Base-by-base conservation (phyloP, 1,140 invertebrate species). In the Chrysomallon squamiferum region DNA sequence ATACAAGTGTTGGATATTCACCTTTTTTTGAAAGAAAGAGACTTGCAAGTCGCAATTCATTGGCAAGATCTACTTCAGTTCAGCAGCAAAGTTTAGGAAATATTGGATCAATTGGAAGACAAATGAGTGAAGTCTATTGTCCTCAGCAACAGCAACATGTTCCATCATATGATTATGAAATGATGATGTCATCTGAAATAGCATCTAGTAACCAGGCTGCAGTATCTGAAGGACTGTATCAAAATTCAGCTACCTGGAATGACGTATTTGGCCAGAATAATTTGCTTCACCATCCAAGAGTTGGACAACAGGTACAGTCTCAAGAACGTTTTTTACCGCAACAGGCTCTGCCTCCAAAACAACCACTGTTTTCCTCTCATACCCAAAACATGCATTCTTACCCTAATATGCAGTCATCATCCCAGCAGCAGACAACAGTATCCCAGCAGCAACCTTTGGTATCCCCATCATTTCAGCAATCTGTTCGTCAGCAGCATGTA, bases 321-420 rank as follows among this genome's bases (percentile, higher is more conserved):
- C 35, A 54, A 15, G 58, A 69, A 41, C 18, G 38, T 9, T 29
- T 38, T 11, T 58, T 52, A 13, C 25, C 33, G n/a, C 60, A 57
- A 29, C 20, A 33, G 25, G 32, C 18, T 13, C n/a, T 30, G 7
- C 7, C 43, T 4, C 22, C 20, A 9, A 0, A 43, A 38, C 6
- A 38, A 38, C 35, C 35, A 38, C 6, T 38, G 6, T 15, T 38
- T 38, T n/a, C 11, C 5, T 5, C 27, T 43, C 11, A 27, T 3
- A 15, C 11, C 30, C 9, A 47, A 43, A 3, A n/a, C 66, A 22
- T 47, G 22, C 52, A 38, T 38, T 38, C 35, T 7, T 38, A 38
- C 35, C 35, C 5, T 5, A 5, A 38, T 38, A 38, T 32, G 20
- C 75, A 65, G 13, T 35, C 56, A 57, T 25, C 56, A 57, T 25